Conservation (phyloP, 2,797 vertebrate genomes). For the Myotis planiceps region DNA sequence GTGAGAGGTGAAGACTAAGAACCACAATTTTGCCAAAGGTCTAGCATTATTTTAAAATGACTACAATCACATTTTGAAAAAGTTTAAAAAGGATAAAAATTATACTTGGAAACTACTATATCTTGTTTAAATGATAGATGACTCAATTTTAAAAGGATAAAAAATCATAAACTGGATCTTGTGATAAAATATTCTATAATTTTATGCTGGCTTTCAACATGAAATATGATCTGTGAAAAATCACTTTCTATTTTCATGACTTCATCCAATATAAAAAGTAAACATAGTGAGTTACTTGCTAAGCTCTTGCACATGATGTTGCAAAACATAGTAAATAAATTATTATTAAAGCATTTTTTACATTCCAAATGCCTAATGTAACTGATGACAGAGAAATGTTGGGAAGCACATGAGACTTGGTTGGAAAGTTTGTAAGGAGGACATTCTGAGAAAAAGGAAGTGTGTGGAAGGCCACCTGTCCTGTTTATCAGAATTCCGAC, state of each 20-base stretch:
- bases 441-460: no score
- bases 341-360: not conserved
- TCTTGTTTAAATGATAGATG: not conserved
- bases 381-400: not conserved
- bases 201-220: constrained; percentile 16
- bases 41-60: not conserved
- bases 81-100: not conserved
- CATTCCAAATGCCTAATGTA: not conserved
- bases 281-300: constrained; percentile 10
- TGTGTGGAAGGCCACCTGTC: no score
- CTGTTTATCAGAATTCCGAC: no score
- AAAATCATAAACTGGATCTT: not conserved
- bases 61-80: not conserved
- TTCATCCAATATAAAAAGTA: constrained; percentile 33
- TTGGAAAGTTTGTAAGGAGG: not conserved
- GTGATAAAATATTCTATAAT: not conserved
- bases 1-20: not conserved
- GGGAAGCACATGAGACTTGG: no score
- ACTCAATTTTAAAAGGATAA: not conserved
- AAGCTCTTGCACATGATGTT: not conserved
- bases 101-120: not conserved
- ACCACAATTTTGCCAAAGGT: not conserved
- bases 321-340: not conserved
- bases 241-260: constrained; percentile 8
- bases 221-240: constrained; percentile 18